phyloP scores from a whole-genome alignment of 1,140 invertebrate species.

The Steinernema khuongi region DNA sequence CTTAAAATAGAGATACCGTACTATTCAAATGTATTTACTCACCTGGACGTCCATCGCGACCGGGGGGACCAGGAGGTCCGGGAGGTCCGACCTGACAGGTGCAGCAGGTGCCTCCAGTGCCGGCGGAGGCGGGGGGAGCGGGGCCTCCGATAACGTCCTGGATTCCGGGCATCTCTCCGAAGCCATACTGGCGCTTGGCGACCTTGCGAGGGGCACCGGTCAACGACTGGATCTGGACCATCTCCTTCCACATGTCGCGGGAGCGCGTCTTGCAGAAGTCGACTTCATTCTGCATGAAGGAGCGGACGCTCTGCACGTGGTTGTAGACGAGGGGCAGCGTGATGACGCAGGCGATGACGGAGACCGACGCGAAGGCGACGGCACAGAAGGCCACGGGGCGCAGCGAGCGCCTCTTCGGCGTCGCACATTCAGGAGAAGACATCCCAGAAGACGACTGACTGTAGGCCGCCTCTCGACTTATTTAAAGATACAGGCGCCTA shows the following conservation, averaged over 20 bases:
- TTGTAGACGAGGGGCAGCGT: conserved; percentile 57
- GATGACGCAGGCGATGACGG: conserved; percentile 52
- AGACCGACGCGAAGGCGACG: conserved; percentile 55
- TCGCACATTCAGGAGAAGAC: background rate
- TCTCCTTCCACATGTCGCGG: conserved; percentile 57
- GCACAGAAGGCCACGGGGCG: conserved; percentile 50
- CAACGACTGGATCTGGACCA: conserved; percentile 53
- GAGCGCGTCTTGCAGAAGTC: conserved; percentile 58
- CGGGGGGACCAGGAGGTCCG: conserved; percentile 56
- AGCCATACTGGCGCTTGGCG: conserved; percentile 30
- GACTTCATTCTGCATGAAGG: conserved; percentile 58
- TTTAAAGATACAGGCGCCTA: background rate
- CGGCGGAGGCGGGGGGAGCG: conserved; percentile 42
- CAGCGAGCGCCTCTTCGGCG: conserved; percentile 38
- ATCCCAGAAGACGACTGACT: background rate
- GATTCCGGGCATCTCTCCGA: conserved; percentile 30
- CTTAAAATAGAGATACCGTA: too few relatives aligned
- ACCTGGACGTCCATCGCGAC: conserved; percentile 55
- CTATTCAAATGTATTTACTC: too few relatives aligned
- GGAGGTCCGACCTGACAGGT: conserved; percentile 55
- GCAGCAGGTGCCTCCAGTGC: conserved; percentile 50
- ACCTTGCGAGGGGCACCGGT: conserved; percentile 35
- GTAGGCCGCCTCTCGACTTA: background rate
- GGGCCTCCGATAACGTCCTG: conserved; percentile 17
- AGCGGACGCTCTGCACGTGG: conserved; percentile 56